A percentile compares a stretch with the other conserved stretches of the same genome.
Evolutionary conservation across 2,113 vertebrate genomes (phyloP).

Genomic region (Martes martes): DNA sequence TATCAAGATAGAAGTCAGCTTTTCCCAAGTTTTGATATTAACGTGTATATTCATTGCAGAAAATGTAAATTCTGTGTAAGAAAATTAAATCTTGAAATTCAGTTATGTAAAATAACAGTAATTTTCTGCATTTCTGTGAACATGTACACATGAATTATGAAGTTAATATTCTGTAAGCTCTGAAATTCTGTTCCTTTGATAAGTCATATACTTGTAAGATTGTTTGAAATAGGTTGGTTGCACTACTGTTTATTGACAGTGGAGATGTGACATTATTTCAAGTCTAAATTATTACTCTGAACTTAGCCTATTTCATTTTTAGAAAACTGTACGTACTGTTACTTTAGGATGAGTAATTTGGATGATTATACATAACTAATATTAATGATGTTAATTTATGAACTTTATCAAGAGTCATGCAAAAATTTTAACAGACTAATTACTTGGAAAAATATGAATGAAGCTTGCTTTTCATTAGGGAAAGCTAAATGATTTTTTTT

Average conservation of each 20-base stretch:
- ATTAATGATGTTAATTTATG: not conserved
- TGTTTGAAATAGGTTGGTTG: constrained; percentile 26
- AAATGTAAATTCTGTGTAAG: not conserved
- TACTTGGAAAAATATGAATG: not conserved
- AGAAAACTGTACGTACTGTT: not conserved
- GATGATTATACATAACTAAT: not conserved
- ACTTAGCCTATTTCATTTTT: not conserved
- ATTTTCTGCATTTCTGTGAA: not conserved
- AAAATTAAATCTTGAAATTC: not conserved
- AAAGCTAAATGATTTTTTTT: not conserved
- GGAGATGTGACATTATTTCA: not conserved
- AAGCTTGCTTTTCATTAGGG: not conserved
- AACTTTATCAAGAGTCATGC: not conserved
- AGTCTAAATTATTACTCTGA: not conserved
- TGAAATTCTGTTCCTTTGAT: constrained; percentile 15
- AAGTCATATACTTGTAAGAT: not conserved
- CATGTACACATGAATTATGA: not conserved
- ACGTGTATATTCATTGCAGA: not conserved
- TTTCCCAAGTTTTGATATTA: constrained; percentile 5
- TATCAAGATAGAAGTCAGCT: not conserved
- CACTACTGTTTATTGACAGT: not conserved
- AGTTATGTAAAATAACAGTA: not conserved
- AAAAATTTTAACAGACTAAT: not conserved
- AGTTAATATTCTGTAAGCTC: constrained; percentile 31
- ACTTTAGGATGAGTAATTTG: constrained; percentile 9